phyloP scores from a whole-genome alignment of 2,797 vertebrate species.

The Typhlichthys eigenmanni region DNA sequence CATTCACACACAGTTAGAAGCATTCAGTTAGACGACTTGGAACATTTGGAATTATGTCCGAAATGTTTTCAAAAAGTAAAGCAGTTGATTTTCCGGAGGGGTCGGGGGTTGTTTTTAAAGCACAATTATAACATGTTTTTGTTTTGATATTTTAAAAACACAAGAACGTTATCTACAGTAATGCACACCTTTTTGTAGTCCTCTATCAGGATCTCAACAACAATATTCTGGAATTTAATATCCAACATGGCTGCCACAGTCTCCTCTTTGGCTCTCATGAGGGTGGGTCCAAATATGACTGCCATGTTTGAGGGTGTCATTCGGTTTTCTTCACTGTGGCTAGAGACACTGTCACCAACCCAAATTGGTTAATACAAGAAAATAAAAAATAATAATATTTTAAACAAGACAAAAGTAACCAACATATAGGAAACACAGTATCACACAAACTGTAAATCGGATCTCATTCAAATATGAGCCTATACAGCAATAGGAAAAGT shows the following conservation, averaged over 20 bases:
- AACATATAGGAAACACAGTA: background rate
- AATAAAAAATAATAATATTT: background rate
- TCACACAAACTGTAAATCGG: background rate
- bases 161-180: no score
- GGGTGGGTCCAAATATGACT: constrained; percentile 94
- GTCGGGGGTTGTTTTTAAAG: no score
- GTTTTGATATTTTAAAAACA: no score
- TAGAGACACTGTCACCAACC: constrained; percentile 82
- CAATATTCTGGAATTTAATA: constrained; percentile 99
- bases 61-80: no score
- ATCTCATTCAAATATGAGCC: background rate
- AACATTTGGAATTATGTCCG: no score
- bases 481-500: background rate
- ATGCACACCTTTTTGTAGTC: constrained; percentile 85
- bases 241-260: constrained; percentile 98
- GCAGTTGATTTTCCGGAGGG: no score
- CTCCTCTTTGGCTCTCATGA: constrained; percentile 95
- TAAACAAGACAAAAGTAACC: background rate
- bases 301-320: constrained; percentile 98
- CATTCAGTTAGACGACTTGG: no score
- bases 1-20: no score
- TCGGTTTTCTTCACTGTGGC: constrained; percentile 88
- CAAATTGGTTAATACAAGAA: background rate
- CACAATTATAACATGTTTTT: no score
- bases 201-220: constrained; percentile 96